phyloP scores from a whole-genome alignment of 2,113 vertebrate genomes.

The Microtus oregoni region DNA sequence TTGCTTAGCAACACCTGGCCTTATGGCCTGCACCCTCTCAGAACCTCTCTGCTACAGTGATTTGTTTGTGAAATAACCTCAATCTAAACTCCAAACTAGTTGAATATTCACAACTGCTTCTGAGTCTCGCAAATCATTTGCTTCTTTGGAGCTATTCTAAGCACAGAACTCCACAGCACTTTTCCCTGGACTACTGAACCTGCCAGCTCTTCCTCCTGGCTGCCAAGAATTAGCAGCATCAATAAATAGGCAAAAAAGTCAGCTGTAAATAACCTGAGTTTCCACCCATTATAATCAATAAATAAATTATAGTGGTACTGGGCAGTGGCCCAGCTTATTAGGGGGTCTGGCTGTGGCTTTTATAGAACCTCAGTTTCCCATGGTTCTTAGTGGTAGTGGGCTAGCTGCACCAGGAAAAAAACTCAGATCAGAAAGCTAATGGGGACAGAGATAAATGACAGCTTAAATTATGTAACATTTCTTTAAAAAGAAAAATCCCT shows the following conservation, averaged over 20 bases:
- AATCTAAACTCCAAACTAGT: slow-evolving; percentile 12
- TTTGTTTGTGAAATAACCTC: slow-evolving; percentile 66
- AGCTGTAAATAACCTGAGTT: slow-evolving; percentile 66
- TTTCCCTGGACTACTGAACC: slow-evolving; percentile 62
- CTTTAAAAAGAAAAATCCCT: slow-evolving; percentile 32
- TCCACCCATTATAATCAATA: slow-evolving; percentile 67
- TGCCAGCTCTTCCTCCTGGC: slow-evolving; percentile 66
- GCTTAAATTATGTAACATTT: slow-evolving; percentile 60
- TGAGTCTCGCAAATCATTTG: slow-evolving; percentile 71
- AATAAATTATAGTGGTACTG: slow-evolving; percentile 53
- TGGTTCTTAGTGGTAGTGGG: background rate
- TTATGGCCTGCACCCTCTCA: background rate
- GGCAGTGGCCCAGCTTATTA: background rate
- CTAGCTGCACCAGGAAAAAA: background rate
- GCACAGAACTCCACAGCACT: background rate
- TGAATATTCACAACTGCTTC: slow-evolving; percentile 69
- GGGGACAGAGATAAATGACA: slow-evolving; percentile 22
- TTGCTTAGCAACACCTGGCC: background rate
- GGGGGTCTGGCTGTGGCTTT: background rate
- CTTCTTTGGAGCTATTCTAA: slow-evolving; percentile 56
- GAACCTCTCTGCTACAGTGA: background rate
- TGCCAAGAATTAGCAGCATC: slow-evolving; percentile 79
- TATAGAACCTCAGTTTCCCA: slow-evolving; percentile 16
- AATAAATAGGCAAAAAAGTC: slow-evolving; percentile 70
- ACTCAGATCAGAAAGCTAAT: slow-evolving; percentile 27